These are phyloP conservation scores for Yponomeuta sedellus DNA, from an alignment of 2,888 invertebrate genomes.

Conservation along the genomic window DNA sequence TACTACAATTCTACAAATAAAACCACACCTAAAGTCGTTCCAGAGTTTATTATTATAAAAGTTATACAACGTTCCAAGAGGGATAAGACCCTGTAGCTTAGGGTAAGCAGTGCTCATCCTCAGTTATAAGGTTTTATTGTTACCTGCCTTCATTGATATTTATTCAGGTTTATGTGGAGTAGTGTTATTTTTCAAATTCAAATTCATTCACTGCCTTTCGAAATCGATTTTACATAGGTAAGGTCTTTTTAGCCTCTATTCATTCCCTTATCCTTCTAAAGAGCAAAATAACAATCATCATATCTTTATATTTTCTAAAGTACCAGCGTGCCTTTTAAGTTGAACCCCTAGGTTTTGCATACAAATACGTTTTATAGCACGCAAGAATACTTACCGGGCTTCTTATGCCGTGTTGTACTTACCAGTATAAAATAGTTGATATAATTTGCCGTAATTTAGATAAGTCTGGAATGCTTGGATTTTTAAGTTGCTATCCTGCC, in stretches of 20 bases:
- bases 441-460: conserved; percentile 17
- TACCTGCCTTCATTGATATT: neutral
- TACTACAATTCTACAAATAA: too few species aligned
- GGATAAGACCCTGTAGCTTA: too few species aligned
- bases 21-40: too few species aligned
- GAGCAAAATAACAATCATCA: conserved; percentile 9
- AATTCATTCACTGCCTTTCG: too few species aligned
- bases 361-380: conserved; percentile 10
- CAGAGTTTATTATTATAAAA: too few species aligned
- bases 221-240: too few species aligned
- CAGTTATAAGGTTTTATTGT: neutral
- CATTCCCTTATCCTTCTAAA: neutral
- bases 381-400: neutral
- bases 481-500: conserved; percentile 14
- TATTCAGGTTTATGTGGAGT: too few species aligned
- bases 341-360: conserved; percentile 6
- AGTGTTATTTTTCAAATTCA: too few species aligned
- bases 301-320: conserved; percentile 4
- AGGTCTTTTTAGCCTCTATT: too few species aligned
- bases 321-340: neutral
- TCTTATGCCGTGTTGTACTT: neutral
- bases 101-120: too few species aligned
- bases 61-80: too few species aligned
- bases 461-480: conserved; percentile 14
- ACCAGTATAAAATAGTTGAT: conserved; percentile 5